These are phyloP conservation scores for Athetis lepigone DNA, from an alignment of 2,888 invertebrate species.

Conservation along the genomic window DNA sequence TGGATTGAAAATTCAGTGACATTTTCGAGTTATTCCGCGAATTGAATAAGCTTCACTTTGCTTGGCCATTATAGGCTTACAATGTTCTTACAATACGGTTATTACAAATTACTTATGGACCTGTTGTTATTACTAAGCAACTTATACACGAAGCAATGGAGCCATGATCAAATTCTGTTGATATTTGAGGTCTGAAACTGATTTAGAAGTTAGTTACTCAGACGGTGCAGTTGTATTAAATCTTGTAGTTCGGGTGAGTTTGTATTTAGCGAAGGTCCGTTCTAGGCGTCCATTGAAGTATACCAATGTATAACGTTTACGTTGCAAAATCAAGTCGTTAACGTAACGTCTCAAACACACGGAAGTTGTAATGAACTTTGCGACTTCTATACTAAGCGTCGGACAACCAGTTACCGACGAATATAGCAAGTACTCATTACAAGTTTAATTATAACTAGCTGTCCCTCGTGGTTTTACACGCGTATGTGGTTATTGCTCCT, in stretches of 20 bases:
- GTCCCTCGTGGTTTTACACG: too few relatives aligned
- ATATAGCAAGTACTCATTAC: too few relatives aligned
- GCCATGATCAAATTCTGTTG: conserved; percentile 16
- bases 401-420: too few relatives aligned
- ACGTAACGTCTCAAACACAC: too few relatives aligned
- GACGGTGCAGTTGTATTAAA: neutral
- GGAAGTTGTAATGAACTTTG: too few relatives aligned
- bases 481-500: too few relatives aligned
- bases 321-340: neutral
- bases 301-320: neutral
- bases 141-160: neutral
- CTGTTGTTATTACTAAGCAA: conserved; percentile 21
- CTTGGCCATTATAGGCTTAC: neutral
- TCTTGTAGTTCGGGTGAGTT: neutral
- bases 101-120: conserved; percentile 37
- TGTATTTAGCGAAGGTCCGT: neutral
- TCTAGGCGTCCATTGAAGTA: neutral
- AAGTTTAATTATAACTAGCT: too few relatives aligned
- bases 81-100: conserved; percentile 8
- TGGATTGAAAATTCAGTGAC: neutral
- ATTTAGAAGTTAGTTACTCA: conserved; percentile 11
- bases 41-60: neutral
- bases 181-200: conserved; percentile 19
- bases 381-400: too few relatives aligned
- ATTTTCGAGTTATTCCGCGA: conserved; percentile 14